Conservation (phyloP, 2,113 vertebrate species). For the Lota lota region DNA sequence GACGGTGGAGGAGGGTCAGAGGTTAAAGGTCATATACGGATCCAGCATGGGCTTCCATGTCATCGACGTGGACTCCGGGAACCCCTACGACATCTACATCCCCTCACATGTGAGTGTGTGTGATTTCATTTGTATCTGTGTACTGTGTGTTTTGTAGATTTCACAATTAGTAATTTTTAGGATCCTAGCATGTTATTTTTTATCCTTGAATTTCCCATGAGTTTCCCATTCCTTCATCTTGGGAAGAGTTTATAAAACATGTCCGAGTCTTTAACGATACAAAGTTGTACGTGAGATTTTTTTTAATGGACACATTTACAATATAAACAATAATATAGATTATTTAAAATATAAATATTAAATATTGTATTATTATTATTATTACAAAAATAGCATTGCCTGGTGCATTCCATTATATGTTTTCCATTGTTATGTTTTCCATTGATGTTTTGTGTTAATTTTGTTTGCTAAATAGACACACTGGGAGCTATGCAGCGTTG, state of each 20-base stretch:
- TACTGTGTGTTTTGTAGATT: not conserved
- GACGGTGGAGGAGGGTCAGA: slow-evolving; percentile 96
- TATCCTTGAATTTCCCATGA: not conserved
- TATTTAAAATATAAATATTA: not conserved
- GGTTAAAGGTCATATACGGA: slow-evolving; percentile 97
- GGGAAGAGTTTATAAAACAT: not conserved
- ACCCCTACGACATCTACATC: slow-evolving; percentile 96
- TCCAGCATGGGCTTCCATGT: slow-evolving; percentile 97
- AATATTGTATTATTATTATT: not conserved
- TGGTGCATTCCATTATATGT: too few species aligned
- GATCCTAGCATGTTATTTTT: not conserved
- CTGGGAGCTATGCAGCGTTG: too few species aligned
- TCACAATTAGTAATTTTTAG: not conserved
- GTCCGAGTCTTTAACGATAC: too few species aligned
- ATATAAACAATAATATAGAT: not conserved
- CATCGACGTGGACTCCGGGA: slow-evolving; percentile 97
- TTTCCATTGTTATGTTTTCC: too few species aligned
- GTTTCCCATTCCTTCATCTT: too few species aligned
- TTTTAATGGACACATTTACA: too few species aligned
- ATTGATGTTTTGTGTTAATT: too few species aligned
- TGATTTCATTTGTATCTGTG: not conserved
- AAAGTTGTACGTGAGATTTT: not conserved
- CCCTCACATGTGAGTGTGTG: slow-evolving; percentile 89
- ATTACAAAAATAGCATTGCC: not conserved
- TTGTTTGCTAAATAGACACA: too few species aligned